Base-by-base conservation (phyloP, 1,140 invertebrate genomes). In the Heterodera schachtii region DNA sequence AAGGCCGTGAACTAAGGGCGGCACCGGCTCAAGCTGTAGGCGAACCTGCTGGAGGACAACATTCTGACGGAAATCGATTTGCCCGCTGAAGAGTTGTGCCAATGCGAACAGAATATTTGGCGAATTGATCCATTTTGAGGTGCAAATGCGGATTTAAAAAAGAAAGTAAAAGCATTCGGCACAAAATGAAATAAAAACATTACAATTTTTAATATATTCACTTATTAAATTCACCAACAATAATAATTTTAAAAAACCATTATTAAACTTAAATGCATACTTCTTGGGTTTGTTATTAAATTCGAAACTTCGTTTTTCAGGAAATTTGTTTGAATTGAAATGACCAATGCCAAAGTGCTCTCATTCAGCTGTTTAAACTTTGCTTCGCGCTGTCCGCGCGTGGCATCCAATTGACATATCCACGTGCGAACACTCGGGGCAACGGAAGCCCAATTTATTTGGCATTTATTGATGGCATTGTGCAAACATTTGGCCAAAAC, bases 241-340 rank as follows among this genome's bases (percentile, higher is more conserved):
- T n/a, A n/a, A n/a, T n/a, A n/a, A n/a, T n/a, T n/a, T n/a, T n/a
- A n/a, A n/a, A n/a, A n/a, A n/a, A n/a, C n/a, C n/a, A n/a, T n/a
- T n/a, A n/a, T n/a, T n/a, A n/a, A n/a, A n/a, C n/a, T n/a, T n/a
- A n/a, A n/a, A n/a, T n/a, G n/a, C n/a, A n/a, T n/a, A n/a, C n/a
- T n/a, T n/a, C n/a, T n/a, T n/a, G n/a, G n/a, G n/a, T n/a, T n/a
- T n/a, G n/a, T n/a, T n/a, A n/a, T n/a, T n/a, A n/a, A n/a, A n/a
- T n/a, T n/a, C n/a, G n/a, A n/a, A n/a, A n/a, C n/a, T n/a, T n/a
- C n/a, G n/a, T n/a, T 76, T 84, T 89, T 43, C 47, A 89, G 88
- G 85, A 89, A 75, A 84, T 89, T 60, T 89, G 88, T 78, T 78
- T 90, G 66, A 89, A 89, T 71, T 89, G 88, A 88, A 82, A 89